A percentile compares a stretch with the other conserved stretches of the same genome.
phyloP scores from a whole-genome alignment of 2,888 invertebrate genomes.

The Caenorhabditis uteleia region DNA sequence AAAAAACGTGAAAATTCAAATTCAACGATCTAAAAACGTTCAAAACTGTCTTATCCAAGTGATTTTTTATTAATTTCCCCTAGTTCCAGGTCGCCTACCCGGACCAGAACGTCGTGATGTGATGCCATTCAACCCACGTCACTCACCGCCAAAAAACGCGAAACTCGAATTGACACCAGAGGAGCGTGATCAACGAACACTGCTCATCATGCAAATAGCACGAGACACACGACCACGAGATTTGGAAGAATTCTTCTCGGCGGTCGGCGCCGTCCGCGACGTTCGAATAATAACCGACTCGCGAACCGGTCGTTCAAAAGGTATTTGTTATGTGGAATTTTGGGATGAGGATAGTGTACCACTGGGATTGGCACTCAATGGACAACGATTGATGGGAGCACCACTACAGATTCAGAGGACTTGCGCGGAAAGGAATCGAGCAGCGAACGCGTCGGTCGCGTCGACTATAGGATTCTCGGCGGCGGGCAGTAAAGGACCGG shows the following conservation, averaged over 20 bases:
- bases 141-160: conserved; percentile 64
- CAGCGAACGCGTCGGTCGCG: conserved; percentile 68
- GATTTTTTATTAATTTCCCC: not conserved
- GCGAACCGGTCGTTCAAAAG: conserved; percentile 96
- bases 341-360: conserved; percentile 89
- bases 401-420: conserved; percentile 98
- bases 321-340: conserved; percentile 99
- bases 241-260: conserved; percentile 90
- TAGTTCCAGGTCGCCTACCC: conserved; percentile 78
- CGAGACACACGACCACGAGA: conserved; percentile 64
- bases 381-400: conserved; percentile 85
- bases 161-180: conserved; percentile 81
- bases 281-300: conserved; percentile 98
- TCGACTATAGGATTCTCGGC: conserved; percentile 71
- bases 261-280: conserved; percentile 93
- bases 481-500: conserved; percentile 30
- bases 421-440: conserved; percentile 81
- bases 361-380: conserved; percentile 82
- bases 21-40: not conserved
- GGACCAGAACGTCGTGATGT: conserved; percentile 69
- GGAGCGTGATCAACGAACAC: conserved; percentile 96
- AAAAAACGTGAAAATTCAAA: no score
- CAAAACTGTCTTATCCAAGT: not conserved
- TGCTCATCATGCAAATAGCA: conserved; percentile 87
- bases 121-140: conserved; percentile 69